A percentile compares a stretch with the other conserved stretches of the same genome.
These are phyloP conservation scores for Caenorhabditis afra DNA, from an alignment of 2,888 invertebrate genomes.

Conservation along the genomic window DNA sequence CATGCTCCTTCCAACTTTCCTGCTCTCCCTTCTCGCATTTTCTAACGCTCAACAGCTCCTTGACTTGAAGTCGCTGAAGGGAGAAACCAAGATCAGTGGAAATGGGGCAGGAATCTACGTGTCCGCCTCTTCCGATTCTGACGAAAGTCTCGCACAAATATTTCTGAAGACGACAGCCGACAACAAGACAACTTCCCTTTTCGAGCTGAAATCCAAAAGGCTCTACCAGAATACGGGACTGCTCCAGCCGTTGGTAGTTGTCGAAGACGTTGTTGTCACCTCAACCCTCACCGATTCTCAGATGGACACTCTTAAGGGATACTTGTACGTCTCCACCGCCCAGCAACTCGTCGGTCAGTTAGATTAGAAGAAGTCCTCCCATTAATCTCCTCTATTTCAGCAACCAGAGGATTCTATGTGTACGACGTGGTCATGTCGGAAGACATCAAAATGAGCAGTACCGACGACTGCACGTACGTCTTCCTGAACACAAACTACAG, in stretches of 20 bases:
- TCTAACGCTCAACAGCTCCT: not conserved
- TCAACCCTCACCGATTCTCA: not conserved
- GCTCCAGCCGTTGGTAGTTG: not conserved
- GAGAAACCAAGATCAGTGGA: slow-evolving; percentile 4
- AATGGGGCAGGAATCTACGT: slow-evolving; percentile 2
- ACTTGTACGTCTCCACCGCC: slow-evolving; percentile 10
- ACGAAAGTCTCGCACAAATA: not conserved
- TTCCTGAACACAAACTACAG: slow-evolving; percentile 31
- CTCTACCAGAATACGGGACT: not conserved
- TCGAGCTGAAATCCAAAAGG: not conserved
- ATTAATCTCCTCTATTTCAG: not conserved
- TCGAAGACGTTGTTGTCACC: not conserved
- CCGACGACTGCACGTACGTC: slow-evolving; percentile 29
- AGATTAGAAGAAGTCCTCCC: no score
- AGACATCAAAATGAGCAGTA: not conserved
- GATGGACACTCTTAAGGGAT: not conserved
- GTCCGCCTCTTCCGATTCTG: not conserved
- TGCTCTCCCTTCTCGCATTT: not conserved
- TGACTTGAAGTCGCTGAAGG: slow-evolving; percentile 14
- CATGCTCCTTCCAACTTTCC: not conserved
- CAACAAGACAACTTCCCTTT: not conserved
- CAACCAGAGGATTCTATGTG: not conserved
- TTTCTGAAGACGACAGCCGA: slow-evolving; percentile 3
- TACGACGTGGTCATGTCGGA: slow-evolving; percentile 4
- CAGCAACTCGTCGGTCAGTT: not conserved